Evolutionary conservation across 1,140 invertebrate species (phyloP).

Genomic region (Aphelenchoides fujianensis): DNA sequence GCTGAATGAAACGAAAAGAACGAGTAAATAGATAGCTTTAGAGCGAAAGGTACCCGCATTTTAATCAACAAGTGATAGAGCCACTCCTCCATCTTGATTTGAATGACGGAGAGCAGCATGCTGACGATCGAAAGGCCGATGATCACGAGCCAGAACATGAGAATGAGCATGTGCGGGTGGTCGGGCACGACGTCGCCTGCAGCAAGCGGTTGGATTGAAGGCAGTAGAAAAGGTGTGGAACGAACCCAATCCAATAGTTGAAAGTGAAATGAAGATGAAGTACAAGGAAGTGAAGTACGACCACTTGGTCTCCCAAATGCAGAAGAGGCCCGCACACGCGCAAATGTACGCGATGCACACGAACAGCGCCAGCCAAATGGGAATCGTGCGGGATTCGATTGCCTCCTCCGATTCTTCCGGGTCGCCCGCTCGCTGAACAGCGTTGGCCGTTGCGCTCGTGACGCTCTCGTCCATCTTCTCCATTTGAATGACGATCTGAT

Average conservation of each 20-base stretch:
- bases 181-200: slow-evolving; percentile 60
- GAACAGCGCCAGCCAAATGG: slow-evolving; percentile 59
- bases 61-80: slow-evolving; percentile 55
- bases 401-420: slow-evolving; percentile 25
- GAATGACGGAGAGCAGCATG: slow-evolving; percentile 58
- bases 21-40: too few relatives aligned
- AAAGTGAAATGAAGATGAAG: slow-evolving; percentile 89
- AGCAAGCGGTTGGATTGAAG: slow-evolving; percentile 12
- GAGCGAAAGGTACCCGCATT: slow-evolving; percentile 51
- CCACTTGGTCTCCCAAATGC: slow-evolving; percentile 74
- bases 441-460: neutral
- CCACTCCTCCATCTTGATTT: slow-evolving; percentile 63
- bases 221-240: slow-evolving; percentile 6
- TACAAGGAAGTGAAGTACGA: slow-evolving; percentile 83
- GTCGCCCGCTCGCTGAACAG: too few relatives aligned
- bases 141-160: slow-evolving; percentile 62
- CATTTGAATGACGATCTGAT: slow-evolving; percentile 16
- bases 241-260: slow-evolving; percentile 72
- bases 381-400: slow-evolving; percentile 49
- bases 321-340: slow-evolving; percentile 55
- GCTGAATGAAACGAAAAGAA: too few relatives aligned
- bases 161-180: slow-evolving; percentile 56
- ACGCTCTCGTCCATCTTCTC: slow-evolving; percentile 4
- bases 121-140: slow-evolving; percentile 60
- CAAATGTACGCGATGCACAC: slow-evolving; percentile 59